Base-by-base conservation (phyloP, 2,113 vertebrate genomes). In the Mesoclemmys tuberculata region DNA sequence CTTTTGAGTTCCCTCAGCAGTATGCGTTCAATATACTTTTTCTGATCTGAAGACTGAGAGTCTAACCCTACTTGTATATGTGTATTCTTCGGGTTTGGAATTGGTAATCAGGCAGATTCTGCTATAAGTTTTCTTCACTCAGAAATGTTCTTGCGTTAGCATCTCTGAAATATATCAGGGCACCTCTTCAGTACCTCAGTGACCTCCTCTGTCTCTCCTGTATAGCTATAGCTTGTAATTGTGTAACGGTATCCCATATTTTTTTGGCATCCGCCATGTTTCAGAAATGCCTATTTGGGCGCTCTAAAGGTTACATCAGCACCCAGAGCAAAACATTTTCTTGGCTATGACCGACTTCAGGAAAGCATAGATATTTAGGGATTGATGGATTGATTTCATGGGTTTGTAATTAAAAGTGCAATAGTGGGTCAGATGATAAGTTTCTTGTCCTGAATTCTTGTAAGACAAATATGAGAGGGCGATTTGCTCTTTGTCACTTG, bases 61-160 rank as follows among this genome's bases (percentile, higher is more conserved):
- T 87, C 71, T 92, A 90, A 90, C 31, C 89, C 54, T 89, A 49
- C 89, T 97, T 78, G 81, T 68, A 85, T 9, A 6, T 44, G 24
- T 54, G 79, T 83, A 87, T 92, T 95, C 74, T 83, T 90, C 61
- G 21, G 35, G 79, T 26, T n/a, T 90, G 31, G 51, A 29, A 49
- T 89, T 87, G 79, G 58, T 51, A 96, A 82, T 84, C 8, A 92
- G 27, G 51, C 22, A 87, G 75, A 96, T 84, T 95, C 56, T 96
- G 4, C 29, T 90, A 46, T 54, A 31, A 27, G 8, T 31, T 84
- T 90, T 92, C 64, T 91, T 0, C 1, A 93, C 90, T 95, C 35
- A 84, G 90, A 90, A 90, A 75, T 27, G 13, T 90, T 87, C 71
- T 61, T 29, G 26, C 41, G 92, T 84, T 44, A 87, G 19, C 64